These are phyloP conservation scores for Thamnaconus septentrionalis DNA, from an alignment of 2,113 vertebrate genomes.

Conservation along the genomic window DNA sequence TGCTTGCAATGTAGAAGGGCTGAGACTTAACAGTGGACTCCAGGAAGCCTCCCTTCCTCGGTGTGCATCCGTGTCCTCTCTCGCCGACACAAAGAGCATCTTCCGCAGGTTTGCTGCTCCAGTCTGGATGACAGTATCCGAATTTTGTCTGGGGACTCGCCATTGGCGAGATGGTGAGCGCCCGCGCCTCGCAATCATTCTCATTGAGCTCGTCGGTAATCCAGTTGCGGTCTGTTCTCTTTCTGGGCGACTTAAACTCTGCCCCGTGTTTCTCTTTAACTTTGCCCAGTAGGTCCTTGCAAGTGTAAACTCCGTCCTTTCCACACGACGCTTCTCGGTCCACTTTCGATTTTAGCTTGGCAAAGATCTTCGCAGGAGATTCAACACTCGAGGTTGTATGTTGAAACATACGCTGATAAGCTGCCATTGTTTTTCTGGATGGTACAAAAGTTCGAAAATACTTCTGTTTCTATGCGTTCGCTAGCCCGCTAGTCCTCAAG, in stretches of 20 bases:
- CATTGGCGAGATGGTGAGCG: constrained; percentile 68
- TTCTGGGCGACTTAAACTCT: constrained; percentile 1
- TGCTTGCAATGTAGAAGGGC: background rate
- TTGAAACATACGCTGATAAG: constrained; percentile 3
- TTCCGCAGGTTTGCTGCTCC: background rate
- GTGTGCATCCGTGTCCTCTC: background rate
- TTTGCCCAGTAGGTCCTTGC: background rate
- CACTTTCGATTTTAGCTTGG: constrained; percentile 72
- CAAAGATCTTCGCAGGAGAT: constrained; percentile 76
- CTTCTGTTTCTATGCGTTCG: background rate
- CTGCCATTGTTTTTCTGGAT: constrained; percentile 25
- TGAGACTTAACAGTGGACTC: constrained; percentile 27
- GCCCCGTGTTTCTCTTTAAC: constrained; percentile 11
- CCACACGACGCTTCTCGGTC: constrained; percentile 20
- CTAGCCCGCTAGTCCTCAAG: constrained; percentile 4
- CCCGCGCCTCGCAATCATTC: constrained; percentile 39
- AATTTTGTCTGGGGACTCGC: constrained; percentile 41
- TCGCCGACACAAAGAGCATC: background rate
- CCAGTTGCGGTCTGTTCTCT: constrained; percentile 1
- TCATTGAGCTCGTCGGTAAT: background rate
- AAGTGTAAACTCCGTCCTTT: background rate
- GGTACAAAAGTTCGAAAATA: background rate
- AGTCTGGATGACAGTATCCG: background rate
- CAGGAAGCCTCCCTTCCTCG: constrained; percentile 4
- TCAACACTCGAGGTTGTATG: constrained; percentile 10